A percentile compares a stretch with the other conserved stretches of the same genome.
phyloP scores from a whole-genome alignment of 1,140 invertebrate species.

The Proales similis region DNA sequence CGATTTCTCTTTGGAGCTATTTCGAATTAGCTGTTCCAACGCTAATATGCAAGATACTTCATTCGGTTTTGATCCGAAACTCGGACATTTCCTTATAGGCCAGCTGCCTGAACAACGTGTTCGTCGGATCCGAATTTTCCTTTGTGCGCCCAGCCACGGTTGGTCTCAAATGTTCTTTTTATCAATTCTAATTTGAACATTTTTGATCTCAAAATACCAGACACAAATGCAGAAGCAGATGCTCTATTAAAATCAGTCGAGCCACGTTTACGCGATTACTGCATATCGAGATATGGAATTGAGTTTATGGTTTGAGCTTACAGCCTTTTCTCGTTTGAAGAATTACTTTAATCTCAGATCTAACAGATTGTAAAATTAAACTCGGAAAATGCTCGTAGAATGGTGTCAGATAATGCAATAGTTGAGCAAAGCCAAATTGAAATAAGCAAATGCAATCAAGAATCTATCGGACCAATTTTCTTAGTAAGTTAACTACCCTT shows the following conservation, averaged over 20 bases:
- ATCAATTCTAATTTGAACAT: not conserved
- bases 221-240: conserved; percentile 11
- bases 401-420: not conserved
- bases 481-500: conserved; percentile 20
- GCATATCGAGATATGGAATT: conserved; percentile 21
- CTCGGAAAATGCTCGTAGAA: no score
- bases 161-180: not conserved
- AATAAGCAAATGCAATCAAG: conserved; percentile 6
- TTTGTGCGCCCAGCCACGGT: conserved; percentile 28
- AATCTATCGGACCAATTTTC: conserved; percentile 11
- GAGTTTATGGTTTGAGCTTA: conserved; percentile 38
- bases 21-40: no score
- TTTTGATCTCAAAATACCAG: not conserved
- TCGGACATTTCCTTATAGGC: no score
- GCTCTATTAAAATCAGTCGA: not conserved
- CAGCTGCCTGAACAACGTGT: no score
- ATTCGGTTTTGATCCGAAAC: no score
- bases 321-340: conserved; percentile 1
- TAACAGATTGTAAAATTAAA: conserved; percentile 27
- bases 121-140: conserved; percentile 16
- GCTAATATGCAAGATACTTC: no score
- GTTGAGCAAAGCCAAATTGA: not conserved
- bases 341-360: not conserved
- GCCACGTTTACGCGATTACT: conserved; percentile 19
- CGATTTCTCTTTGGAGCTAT: no score